Evolutionary conservation across 1,140 invertebrate species (phyloP).

Genomic region (Drosophila watanabei): DNA sequence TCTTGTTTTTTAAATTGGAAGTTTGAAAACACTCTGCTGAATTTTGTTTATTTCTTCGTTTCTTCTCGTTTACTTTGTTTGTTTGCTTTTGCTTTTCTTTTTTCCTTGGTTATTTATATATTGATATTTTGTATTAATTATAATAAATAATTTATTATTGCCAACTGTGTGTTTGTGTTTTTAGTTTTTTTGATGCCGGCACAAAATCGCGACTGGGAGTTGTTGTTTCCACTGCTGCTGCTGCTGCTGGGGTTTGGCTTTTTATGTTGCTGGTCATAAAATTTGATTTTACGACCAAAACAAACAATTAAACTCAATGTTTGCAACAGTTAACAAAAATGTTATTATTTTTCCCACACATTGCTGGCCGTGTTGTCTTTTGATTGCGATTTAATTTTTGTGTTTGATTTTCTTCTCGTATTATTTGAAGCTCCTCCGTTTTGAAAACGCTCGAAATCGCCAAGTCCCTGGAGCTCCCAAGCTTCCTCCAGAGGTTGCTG

Average conservation of each 20-base stretch:
- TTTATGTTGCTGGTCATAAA: constrained; percentile 85
- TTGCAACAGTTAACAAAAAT: constrained; percentile 81
- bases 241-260: constrained; percentile 50
- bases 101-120: neutral
- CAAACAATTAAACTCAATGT: constrained; percentile 84
- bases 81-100: constrained; percentile 1
- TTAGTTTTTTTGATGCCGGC: constrained; percentile 54
- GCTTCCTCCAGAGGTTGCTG: constrained; percentile 9
- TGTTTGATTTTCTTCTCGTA: constrained; percentile 1
- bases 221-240: constrained; percentile 36
- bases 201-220: constrained; percentile 59
- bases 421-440: neutral
- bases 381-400: constrained; percentile 18
- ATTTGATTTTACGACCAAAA: constrained; percentile 85
- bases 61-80: neutral
- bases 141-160: constrained; percentile 45
- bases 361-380: constrained; percentile 26
- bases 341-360: constrained; percentile 62
- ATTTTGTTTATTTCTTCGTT: neutral
- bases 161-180: constrained; percentile 18
- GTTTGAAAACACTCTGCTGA: neutral
- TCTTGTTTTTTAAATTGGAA: constrained; percentile 1
- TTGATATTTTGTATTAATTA: constrained; percentile 10
- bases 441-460: constrained; percentile 10
- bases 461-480: neutral